Conservation (phyloP, 2,113 vertebrate species). For the Oncorhynchus kisutch region DNA sequence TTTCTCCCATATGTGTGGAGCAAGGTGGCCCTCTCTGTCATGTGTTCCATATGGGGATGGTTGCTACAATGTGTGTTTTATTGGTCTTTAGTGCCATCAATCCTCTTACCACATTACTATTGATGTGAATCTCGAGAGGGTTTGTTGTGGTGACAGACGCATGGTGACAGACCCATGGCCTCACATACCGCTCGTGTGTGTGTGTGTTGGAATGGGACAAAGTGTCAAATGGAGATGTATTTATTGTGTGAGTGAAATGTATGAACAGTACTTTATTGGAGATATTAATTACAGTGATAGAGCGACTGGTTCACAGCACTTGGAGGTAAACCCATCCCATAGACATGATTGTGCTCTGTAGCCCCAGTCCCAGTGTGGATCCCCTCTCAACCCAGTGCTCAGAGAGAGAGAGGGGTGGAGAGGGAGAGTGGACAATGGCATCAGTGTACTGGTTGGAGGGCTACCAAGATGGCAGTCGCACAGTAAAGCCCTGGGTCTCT, state of each 20-base stretch:
- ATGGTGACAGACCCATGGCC: neutral
- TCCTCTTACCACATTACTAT: neutral
- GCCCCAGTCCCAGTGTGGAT: neutral
- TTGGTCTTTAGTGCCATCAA: neutral
- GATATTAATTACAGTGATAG: neutral
- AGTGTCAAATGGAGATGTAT: too few species aligned
- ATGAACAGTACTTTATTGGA: neutral
- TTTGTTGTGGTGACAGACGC: neutral
- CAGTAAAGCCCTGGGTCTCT: neutral
- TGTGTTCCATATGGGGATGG: neutral
- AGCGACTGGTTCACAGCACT: neutral
- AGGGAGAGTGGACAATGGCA: neutral
- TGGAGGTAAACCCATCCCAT: neutral
- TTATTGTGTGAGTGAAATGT: neutral
- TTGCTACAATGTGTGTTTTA: neutral
- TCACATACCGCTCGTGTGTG: neutral
- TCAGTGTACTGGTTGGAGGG: conserved; percentile 17
- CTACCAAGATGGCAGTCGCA: neutral
- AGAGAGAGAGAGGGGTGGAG: neutral
- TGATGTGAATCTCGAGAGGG: neutral
- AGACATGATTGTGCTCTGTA: neutral
- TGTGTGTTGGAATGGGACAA: too few species aligned
- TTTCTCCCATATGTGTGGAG: neutral
- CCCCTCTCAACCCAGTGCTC: neutral
- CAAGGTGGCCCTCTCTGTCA: neutral